These are phyloP conservation scores for Notechis scutatus DNA, from an alignment of 2,113 vertebrate genomes.

Conservation along the genomic window DNA sequence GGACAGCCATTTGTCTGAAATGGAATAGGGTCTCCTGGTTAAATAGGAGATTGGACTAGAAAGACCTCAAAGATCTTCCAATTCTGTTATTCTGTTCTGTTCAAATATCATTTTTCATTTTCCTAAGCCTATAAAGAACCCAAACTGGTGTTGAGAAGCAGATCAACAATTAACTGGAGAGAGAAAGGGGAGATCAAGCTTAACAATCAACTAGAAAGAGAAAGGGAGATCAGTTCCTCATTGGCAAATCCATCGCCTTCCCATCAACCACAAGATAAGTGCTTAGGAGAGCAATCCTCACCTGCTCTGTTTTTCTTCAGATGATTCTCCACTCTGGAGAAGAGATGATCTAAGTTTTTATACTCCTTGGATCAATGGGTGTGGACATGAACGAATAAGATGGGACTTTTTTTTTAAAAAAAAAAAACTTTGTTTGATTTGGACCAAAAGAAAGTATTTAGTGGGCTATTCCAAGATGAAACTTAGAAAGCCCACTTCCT, in stretches of 20 bases:
- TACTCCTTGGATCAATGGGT: neutral
- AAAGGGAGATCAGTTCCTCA: neutral
- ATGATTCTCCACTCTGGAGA: neutral
- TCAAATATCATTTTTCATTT: neutral
- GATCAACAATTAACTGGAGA: neutral
- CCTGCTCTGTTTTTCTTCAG: neutral
- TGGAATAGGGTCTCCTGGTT: neutral
- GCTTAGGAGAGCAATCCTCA: neutral
- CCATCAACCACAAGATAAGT: neutral
- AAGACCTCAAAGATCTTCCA: neutral
- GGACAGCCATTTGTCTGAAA: neutral
- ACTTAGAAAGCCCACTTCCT: neutral
- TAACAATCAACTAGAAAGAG: neutral
- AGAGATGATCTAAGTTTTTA: neutral
- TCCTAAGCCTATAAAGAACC: neutral
- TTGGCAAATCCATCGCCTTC: neutral
- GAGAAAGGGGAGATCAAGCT: neutral
- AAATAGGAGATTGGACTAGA: neutral
- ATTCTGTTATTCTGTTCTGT: neutral
- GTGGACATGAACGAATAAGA: neutral
- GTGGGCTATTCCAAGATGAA: neutral
- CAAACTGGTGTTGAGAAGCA: neutral
- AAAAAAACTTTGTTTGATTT: neutral
- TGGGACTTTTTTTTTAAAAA: neutral
- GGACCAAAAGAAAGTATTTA: neutral